Percentiles rank a stretch among this genome's conserved stretches.
phyloP scores from a whole-genome alignment of 2,113 vertebrate genomes.

The Corythornis cristatus region DNA sequence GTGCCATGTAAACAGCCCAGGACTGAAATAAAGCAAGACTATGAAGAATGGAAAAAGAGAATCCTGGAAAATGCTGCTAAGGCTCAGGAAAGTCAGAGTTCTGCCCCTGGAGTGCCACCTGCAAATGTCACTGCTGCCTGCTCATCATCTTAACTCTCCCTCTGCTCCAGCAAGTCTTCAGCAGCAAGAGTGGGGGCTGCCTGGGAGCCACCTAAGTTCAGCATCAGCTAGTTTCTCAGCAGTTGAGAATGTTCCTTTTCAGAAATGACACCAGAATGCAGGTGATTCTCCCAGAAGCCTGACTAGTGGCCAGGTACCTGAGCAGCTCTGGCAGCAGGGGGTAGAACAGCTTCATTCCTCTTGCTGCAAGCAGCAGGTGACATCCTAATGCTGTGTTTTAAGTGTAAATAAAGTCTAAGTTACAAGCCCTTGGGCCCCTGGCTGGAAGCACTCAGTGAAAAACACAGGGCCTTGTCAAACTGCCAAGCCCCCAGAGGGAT shows the following conservation, averaged over 20 bases:
- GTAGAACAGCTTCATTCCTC: background rate
- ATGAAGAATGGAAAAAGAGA: slow-evolving; percentile 88
- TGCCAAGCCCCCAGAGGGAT: background rate
- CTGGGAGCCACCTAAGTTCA: background rate
- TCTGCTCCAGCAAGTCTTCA: background rate
- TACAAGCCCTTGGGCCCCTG: background rate
- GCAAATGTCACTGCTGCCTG: background rate
- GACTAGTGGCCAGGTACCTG: background rate
- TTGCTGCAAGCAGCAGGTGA: background rate
- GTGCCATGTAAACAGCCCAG: slow-evolving; percentile 63
- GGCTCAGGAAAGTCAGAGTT: slow-evolving; percentile 31
- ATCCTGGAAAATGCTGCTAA: slow-evolving; percentile 86
- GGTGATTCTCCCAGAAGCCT: background rate
- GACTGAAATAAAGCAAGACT: slow-evolving; percentile 73
- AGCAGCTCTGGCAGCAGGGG: background rate
- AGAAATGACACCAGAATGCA: background rate
- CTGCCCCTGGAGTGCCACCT: background rate
- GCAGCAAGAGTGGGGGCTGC: background rate
- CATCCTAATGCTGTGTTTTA: background rate
- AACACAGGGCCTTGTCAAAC: background rate
- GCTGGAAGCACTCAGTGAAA: background rate
- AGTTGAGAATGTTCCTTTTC: background rate
- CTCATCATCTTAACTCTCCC: background rate
- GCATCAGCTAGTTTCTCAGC: background rate
- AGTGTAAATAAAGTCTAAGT: background rate